Percentiles rank a stretch among this genome's conserved stretches.
Conservation (phyloP, 1,140 invertebrate species). For the Pseudobourletiella spinata region DNA sequence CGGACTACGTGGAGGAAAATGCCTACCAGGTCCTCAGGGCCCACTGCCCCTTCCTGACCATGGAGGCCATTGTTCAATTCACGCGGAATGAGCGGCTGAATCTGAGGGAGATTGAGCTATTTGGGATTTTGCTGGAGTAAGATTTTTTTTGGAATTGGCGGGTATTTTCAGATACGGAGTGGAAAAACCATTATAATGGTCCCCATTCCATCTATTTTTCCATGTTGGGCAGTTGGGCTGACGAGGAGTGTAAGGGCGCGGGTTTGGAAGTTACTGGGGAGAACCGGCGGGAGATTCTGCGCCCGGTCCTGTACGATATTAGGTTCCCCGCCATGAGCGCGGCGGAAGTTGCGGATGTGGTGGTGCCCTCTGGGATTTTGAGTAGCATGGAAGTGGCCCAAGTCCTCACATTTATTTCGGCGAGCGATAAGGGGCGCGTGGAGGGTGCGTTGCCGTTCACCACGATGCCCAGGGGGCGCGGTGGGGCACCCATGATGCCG, state of each 20-base stretch:
- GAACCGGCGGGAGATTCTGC: constrained; percentile 61
- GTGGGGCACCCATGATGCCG: no score
- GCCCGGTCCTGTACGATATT: constrained; percentile 59
- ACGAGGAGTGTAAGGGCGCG: constrained; percentile 63
- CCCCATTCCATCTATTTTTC: background rate
- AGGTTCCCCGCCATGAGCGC: constrained; percentile 79
- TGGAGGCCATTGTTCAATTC: constrained; percentile 11
- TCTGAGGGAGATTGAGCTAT: constrained; percentile 17
- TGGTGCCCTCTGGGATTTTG: constrained; percentile 65
- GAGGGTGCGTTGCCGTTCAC: background rate
- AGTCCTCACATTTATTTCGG: constrained; percentile 15
- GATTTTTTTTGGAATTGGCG: background rate
- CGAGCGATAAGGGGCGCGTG: background rate
- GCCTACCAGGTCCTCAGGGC: constrained; percentile 11
- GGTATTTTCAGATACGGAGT: no score
- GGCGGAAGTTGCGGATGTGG: constrained; percentile 73
- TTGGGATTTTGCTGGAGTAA: constrained; percentile 18
- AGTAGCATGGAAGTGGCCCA: constrained; percentile 58
- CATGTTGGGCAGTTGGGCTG: constrained; percentile 56
- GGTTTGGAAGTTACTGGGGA: constrained; percentile 56
- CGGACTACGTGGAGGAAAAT: constrained; percentile 24
- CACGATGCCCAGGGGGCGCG: background rate
- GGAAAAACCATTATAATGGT: no score
- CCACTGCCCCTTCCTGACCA: constrained; percentile 8
- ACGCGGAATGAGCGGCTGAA: constrained; percentile 15